Conservation (phyloP, 2,888 invertebrate genomes). For the Drosophila eohydei region DNA sequence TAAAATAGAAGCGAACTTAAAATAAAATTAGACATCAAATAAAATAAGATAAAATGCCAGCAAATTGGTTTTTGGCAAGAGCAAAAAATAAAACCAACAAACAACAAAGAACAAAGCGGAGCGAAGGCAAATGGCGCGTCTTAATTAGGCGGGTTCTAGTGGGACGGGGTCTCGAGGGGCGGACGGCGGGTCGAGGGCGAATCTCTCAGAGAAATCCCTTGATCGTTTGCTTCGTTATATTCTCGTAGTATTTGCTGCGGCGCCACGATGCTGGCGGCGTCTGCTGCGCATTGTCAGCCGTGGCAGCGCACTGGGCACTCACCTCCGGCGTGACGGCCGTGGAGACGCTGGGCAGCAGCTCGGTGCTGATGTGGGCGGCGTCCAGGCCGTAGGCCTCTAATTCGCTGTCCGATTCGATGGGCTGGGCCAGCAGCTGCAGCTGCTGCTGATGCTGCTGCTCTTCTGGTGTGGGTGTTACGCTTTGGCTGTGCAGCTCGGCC, state of each 20-base stretch:
- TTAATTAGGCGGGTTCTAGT: conserved; percentile 59
- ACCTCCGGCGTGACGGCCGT: conserved; percentile 82
- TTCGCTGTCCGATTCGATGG: conserved; percentile 78
- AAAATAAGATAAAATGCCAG: conserved; percentile 46
- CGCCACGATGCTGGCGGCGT: conserved; percentile 82
- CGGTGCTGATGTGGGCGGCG: conserved; percentile 70
- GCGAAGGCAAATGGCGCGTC: conserved; percentile 65
- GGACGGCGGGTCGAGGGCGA: background rate
- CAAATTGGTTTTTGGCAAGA: conserved; percentile 68
- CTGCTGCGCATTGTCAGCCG: conserved; percentile 53
- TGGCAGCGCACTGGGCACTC: conserved; percentile 66
- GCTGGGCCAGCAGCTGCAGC: conserved; percentile 50
- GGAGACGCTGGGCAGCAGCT: conserved; percentile 50
- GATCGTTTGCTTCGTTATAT: conserved; percentile 87
- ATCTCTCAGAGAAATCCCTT: conserved; percentile 86
- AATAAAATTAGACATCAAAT: conserved; percentile 38
- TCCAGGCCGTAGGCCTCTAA: conserved; percentile 68
- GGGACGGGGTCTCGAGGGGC: background rate
- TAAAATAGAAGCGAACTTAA: conserved; percentile 32
- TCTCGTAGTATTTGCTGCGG: conserved; percentile 85
- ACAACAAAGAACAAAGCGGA: conserved; percentile 25
- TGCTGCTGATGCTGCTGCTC: conserved; percentile 49
- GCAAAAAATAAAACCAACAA: conserved; percentile 23
- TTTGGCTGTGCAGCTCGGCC: conserved; percentile 81
- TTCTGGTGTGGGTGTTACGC: conserved; percentile 81